Percentiles rank a stretch among this genome's conserved stretches.
Evolutionary conservation across 2,888 invertebrate genomes (phyloP).

Genomic region (Elysia crispata): DNA sequence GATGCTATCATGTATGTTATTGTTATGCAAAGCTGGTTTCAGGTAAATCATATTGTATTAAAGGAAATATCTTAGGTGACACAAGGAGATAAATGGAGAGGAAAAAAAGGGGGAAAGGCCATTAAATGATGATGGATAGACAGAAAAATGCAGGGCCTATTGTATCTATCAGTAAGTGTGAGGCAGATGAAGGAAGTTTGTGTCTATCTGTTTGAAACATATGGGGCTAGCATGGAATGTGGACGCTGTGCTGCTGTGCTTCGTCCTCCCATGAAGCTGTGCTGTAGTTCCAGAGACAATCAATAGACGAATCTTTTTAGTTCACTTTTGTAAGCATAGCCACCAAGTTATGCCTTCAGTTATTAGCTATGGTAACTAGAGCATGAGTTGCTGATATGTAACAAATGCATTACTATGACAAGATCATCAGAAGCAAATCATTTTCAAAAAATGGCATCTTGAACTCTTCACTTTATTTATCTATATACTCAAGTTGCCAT

Average conservation of each 20-base stretch:
- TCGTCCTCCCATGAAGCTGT: constrained; percentile 43
- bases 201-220: no score
- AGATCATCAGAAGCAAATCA: no score
- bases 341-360: no score
- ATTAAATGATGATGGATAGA: neutral
- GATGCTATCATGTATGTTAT: no score
- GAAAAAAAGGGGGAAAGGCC: neutral
- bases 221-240: constrained; percentile 44
- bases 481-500: no score
- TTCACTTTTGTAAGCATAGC: neutral
- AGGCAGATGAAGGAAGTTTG: no score
- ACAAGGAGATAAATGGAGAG: neutral
- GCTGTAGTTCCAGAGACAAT: constrained; percentile 30
- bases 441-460: no score
- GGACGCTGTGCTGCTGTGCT: constrained; percentile 41
- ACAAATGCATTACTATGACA: neutral
- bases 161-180: neutral
- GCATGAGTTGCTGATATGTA: neutral
- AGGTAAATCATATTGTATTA: no score
- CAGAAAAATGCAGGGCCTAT: neutral
- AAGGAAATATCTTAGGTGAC: no score
- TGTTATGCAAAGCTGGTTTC: no score
- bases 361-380: no score
- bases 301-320: constrained; percentile 9
- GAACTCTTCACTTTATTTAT: no score